Conservation (phyloP, 2,888 invertebrate species). For the Drosophila mimica region DNA sequence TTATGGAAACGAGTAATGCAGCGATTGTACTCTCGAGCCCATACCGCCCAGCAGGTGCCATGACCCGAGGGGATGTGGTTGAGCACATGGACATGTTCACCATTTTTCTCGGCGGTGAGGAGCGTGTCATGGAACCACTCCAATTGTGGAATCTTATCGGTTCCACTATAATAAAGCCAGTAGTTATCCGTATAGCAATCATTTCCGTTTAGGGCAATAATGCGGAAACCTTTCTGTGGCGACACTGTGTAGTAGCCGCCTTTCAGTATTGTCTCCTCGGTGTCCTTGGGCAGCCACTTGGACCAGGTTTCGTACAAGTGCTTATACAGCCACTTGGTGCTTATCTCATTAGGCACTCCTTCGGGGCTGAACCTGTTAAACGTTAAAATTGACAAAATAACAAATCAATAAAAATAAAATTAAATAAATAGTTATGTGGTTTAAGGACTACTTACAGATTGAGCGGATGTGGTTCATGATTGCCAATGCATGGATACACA, state of each 20-base stretch:
- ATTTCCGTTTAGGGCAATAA: constrained; percentile 92
- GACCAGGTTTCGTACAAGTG: constrained; percentile 89
- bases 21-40: constrained; percentile 89
- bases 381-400: neutral
- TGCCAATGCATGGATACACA: constrained; percentile 90
- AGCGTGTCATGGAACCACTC: constrained; percentile 92
- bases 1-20: constrained; percentile 90
- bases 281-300: constrained; percentile 88
- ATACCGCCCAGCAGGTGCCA: constrained; percentile 88
- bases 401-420: too few species aligned
- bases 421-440: fast-evolving
- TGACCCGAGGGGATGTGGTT: constrained; percentile 93
- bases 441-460: constrained; percentile 89
- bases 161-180: constrained; percentile 90
- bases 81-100: constrained; percentile 93
- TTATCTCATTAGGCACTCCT: constrained; percentile 83
- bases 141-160: constrained; percentile 90
- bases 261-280: constrained; percentile 87
- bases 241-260: constrained; percentile 92
- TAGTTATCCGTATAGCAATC: constrained; percentile 86
- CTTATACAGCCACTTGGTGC: constrained; percentile 91
- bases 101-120: constrained; percentile 89
- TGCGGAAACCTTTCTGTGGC: constrained; percentile 89
- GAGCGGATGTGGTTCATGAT: constrained; percentile 93
- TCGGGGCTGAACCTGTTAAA: constrained; percentile 87